Evolutionary conservation across 2,797 vertebrate species (phyloP), one percentile per base, ranked within the genome.

Genomic region (Adrianichthys oophorus): DNA sequence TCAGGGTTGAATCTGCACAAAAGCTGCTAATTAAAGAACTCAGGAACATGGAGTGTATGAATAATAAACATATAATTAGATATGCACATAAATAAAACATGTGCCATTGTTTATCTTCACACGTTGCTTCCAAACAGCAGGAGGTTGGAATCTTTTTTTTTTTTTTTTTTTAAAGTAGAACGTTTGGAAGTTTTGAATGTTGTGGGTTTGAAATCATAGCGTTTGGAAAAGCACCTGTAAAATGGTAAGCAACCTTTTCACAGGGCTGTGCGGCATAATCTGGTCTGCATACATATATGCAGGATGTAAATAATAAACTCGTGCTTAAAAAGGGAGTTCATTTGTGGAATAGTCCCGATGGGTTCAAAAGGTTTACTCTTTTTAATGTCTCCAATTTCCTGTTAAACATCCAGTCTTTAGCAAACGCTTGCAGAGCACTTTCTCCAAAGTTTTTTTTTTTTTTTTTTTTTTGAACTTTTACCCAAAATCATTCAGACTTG

Each of bases 181-280:
- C 32, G 13, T 37, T 37, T 29, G 7, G 5, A 29, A 29, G 26
- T 29, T 37, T 37, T 37, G 12, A 37, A 37, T 13, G 32, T 37
- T 37, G 29, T 32, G 2, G 7, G 29, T 32, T 10, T 32, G 32
- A 13, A 37, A 37, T 37, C 32, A 37, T 13, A 37, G 32, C 32
- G 10, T 32, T 32, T 10, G 1, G 53, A 77, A 57, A 51, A 79
- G 61, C 58, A 46, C 48, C 62, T 68, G 69, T 18, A 43, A 42
- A 68, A 24, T 61, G 62, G 29, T 80, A 54, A 58, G 44, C 61
- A 72, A 72, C 64, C 72, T 76, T 62, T 72, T 45, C 56, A 70
- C 49, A 63, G 53, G 51, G 56, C 13, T 50, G 24, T 24, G 40
- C 18, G 46, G 19, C 37, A 41, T 52, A 48, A 46, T 54, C 41